phyloP scores from a whole-genome alignment of 2,888 invertebrate genomes.

The Rhagonycha lutea region DNA sequence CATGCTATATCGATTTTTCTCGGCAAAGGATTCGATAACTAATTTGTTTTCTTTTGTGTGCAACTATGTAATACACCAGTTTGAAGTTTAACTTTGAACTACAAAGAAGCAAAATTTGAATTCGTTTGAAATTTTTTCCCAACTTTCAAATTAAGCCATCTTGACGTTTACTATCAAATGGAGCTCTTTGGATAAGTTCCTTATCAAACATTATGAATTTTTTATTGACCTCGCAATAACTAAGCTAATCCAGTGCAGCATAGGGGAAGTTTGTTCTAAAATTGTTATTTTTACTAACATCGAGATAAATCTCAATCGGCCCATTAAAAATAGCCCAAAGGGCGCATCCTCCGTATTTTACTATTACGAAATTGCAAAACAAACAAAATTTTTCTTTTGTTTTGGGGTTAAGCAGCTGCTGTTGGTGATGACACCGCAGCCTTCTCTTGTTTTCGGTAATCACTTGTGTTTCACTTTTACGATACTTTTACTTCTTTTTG shows the following conservation, averaged over 20 bases:
- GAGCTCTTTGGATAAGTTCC: background rate
- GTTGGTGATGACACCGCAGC: background rate
- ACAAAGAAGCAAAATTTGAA: background rate
- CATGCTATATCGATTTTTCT: background rate
- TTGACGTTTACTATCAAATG: background rate
- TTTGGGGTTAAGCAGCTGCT: background rate
- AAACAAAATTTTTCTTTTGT: too few relatives aligned
- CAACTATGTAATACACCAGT: background rate
- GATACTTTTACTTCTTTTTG: background rate
- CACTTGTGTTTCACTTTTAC: background rate
- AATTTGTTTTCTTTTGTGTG: background rate
- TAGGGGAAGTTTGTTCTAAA: background rate
- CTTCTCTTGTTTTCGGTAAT: background rate
- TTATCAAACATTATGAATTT: background rate
- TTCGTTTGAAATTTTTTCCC: background rate
- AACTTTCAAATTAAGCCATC: background rate
- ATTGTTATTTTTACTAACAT: background rate
- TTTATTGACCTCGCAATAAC: background rate
- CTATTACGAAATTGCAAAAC: background rate
- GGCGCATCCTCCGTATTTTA: background rate
- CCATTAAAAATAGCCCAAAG: background rate
- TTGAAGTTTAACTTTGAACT: background rate
- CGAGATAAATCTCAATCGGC: background rate
- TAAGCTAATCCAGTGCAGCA: background rate
- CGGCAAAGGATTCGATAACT: background rate